These are phyloP conservation scores for Anoplophora glabripennis DNA, from an alignment of 1,140 invertebrate genomes.

Conservation along the genomic window DNA sequence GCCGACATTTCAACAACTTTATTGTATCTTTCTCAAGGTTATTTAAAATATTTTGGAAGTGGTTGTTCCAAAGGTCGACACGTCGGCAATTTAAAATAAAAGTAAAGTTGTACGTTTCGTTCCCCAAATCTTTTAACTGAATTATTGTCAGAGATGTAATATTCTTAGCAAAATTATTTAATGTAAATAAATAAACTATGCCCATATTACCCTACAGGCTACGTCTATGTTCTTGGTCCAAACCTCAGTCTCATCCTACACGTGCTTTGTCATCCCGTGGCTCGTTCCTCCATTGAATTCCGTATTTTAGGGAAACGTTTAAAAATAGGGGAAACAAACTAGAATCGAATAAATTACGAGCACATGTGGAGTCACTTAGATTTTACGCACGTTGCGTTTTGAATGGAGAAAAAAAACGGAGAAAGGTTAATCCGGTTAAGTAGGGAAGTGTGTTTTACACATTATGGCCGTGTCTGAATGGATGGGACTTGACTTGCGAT, in stretches of 20 bases:
- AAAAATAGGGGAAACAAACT: slow-evolving; percentile 12
- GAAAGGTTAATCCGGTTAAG: slow-evolving; percentile 26
- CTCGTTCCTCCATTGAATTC: slow-evolving; percentile 10
- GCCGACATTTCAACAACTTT: no score
- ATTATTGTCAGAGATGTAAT: no score
- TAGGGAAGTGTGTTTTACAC: slow-evolving; percentile 23
- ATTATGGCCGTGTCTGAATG: not conserved
- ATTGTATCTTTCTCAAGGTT: no score
- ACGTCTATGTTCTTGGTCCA: no score
- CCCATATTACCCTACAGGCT: no score
- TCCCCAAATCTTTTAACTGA: no score
- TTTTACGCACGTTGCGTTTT: slow-evolving; percentile 1
- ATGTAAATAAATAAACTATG: no score
- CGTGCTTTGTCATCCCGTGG: not conserved
- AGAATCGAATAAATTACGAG: slow-evolving; percentile 14
- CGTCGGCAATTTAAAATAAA: no score
- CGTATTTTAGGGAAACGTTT: slow-evolving; percentile 18
- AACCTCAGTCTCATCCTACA: not conserved
- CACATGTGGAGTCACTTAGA: slow-evolving; percentile 22
- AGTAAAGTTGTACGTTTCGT: no score
- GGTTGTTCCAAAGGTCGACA: no score
- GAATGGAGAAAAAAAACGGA: slow-evolving; percentile 1
- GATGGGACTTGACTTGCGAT: not conserved
- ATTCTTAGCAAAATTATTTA: no score
- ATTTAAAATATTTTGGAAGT: no score